Percentiles rank a stretch among this genome's conserved stretches.
These are phyloP conservation scores for Stichodactyla helianthus DNA, from an alignment of 64 coral and sea anemone species.

Conservation along the genomic window DNA sequence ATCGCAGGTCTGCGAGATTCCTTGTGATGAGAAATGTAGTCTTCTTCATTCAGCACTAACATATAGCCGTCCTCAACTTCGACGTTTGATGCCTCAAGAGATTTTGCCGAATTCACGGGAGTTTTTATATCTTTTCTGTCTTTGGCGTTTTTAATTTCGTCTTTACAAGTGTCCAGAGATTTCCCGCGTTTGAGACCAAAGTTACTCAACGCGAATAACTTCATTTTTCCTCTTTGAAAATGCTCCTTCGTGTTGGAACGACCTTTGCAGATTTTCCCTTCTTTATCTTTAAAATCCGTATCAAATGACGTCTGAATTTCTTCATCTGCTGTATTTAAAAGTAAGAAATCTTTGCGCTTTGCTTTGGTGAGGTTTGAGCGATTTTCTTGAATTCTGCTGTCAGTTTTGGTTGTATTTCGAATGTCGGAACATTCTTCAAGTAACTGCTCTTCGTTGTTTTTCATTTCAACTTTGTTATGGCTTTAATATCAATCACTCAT, in stretches of 20 bases:
- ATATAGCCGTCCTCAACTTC: not conserved
- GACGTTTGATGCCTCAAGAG: not conserved
- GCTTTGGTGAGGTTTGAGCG: not conserved
- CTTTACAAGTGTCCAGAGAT: not conserved
- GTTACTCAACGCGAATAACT: not conserved
- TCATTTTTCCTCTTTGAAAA: not conserved
- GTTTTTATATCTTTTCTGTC: not conserved
- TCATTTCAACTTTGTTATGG: not conserved
- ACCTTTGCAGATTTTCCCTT: not conserved
- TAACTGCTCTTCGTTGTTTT: not conserved
- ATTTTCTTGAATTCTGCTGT: not conserved
- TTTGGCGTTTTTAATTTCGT: not conserved
- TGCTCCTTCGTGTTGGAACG: not conserved
- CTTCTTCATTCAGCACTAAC: not conserved
- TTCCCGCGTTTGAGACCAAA: not conserved
- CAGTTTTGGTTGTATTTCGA: not conserved
- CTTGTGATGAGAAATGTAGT: not conserved
- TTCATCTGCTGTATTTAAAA: not conserved
- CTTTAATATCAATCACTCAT: not conserved
- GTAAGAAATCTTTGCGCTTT: not conserved
- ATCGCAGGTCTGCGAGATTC: not conserved
- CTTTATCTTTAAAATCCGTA: not conserved
- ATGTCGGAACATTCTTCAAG: not conserved
- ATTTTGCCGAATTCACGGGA: not conserved
- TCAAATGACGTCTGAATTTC: not conserved